These are phyloP conservation scores for Zonotrichia leucophrys DNA, from an alignment of 2,113 vertebrate genomes.

Conservation along the genomic window DNA sequence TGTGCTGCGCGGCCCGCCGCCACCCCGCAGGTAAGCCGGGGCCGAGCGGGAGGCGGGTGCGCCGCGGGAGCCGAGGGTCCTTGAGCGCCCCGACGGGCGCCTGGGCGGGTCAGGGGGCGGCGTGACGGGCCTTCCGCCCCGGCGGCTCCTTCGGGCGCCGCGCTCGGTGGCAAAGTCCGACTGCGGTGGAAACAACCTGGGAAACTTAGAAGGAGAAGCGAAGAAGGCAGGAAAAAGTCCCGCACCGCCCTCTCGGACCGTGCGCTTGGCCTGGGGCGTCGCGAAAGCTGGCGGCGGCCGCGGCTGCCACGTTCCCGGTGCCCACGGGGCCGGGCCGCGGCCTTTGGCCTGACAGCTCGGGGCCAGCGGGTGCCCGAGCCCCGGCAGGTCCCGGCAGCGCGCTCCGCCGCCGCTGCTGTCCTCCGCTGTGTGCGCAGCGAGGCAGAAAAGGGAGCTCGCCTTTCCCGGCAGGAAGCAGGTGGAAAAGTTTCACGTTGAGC, in stretches of 20 bases:
- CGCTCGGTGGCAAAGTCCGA: not conserved
- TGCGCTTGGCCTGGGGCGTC: not conserved
- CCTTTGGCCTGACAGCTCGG: not conserved
- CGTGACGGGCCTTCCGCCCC: not conserved
- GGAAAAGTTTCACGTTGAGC: not conserved
- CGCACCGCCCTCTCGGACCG: not conserved
- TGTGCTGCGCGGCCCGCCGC: not conserved
- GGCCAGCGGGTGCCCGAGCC: not conserved
- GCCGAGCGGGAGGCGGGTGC: not conserved
- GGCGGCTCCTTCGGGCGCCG: not conserved
- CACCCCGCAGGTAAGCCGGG: slow-evolving; percentile 58
- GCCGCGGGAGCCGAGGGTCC: not conserved
- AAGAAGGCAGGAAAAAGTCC: not conserved
- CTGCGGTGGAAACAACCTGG: not conserved
- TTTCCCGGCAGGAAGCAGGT: not conserved
- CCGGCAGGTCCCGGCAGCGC: not conserved
- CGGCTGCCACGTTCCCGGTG: not conserved
- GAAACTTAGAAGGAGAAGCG: not conserved
- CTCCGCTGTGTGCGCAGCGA: fast-evolving
- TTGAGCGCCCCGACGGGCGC: not conserved
- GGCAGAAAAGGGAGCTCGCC: fast-evolving
- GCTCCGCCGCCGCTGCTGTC: fast-evolving
- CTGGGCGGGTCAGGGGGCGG: too few species aligned
- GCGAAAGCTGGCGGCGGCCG: not conserved
- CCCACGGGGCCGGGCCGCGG: not conserved